These are phyloP conservation scores for Habrosyne pyritoides DNA, from an alignment of 2,888 invertebrate genomes.

Conservation along the genomic window DNA sequence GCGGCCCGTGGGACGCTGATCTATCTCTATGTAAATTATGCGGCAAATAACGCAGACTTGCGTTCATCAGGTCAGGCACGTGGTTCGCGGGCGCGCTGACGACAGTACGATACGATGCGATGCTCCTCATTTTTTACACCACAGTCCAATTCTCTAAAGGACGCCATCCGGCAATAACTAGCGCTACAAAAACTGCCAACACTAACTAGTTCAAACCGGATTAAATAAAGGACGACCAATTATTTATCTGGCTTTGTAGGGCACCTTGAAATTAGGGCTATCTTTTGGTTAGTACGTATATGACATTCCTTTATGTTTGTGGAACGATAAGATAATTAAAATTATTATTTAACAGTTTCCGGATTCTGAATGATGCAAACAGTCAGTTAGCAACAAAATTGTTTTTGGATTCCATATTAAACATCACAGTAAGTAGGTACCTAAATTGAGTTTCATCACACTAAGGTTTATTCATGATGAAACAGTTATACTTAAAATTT, in stretches of 20 bases:
- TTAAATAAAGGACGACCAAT: background rate
- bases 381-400: background rate
- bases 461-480: background rate
- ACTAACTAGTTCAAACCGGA: background rate
- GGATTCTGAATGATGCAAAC: background rate
- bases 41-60: constrained; percentile 77
- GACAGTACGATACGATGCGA: constrained; percentile 12
- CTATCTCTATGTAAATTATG: constrained; percentile 83
- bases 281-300: background rate
- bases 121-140: background rate
- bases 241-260: constrained; percentile 27
- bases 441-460: too few relatives aligned
- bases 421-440: too few relatives aligned
- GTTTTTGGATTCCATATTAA: too few relatives aligned
- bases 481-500: constrained; percentile 7
- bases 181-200: too few relatives aligned
- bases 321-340: background rate
- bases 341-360: background rate
- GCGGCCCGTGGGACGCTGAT: constrained; percentile 75
- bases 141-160: background rate
- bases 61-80: constrained; percentile 68
- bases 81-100: constrained; percentile 37
- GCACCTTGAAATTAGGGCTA: background rate
- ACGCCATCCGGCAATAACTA: background rate
- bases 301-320: background rate